phyloP scores from a whole-genome alignment of 35 echinoderm and acorn worm genomes.

The Apostichopus japonicus region DNA sequence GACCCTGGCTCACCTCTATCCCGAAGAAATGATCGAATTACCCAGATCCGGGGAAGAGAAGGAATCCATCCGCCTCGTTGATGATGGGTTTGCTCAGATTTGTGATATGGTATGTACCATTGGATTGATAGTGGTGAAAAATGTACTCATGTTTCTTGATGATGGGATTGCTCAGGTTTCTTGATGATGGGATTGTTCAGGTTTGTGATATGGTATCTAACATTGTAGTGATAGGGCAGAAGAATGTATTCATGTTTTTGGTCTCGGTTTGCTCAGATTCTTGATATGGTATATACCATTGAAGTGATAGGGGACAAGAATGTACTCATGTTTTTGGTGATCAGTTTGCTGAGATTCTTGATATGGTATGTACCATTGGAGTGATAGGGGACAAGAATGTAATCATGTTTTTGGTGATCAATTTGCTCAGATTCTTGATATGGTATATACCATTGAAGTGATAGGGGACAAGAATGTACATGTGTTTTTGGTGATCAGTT shows the following conservation, averaged over 20 bases:
- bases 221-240: background rate
- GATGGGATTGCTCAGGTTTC: too few species aligned
- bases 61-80: conserved; percentile 76
- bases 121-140: background rate
- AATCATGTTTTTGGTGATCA: conserved; percentile 85
- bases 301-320: background rate
- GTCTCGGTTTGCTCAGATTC: conserved; percentile 96
- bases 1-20: conserved; percentile 90
- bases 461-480: background rate
- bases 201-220: conserved; percentile 86
- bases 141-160: too few species aligned
- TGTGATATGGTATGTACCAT: conserved; percentile 80
- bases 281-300: conserved; percentile 70
- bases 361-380: conserved; percentile 66
- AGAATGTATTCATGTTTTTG: conserved; percentile 68
- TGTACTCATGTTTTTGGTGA: too few species aligned
- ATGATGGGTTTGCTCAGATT: conserved; percentile 98
- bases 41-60: conserved; percentile 63
- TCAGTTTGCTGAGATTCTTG: conserved; percentile 73
- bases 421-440: conserved; percentile 92
- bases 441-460: conserved; percentile 51
- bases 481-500: too few species aligned
- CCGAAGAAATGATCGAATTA: conserved; percentile 77
- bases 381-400: conserved; percentile 43
- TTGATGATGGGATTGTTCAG: conserved; percentile 46